Conservation (phyloP, 2,113 vertebrate species). For the Bufo bufo region DNA sequence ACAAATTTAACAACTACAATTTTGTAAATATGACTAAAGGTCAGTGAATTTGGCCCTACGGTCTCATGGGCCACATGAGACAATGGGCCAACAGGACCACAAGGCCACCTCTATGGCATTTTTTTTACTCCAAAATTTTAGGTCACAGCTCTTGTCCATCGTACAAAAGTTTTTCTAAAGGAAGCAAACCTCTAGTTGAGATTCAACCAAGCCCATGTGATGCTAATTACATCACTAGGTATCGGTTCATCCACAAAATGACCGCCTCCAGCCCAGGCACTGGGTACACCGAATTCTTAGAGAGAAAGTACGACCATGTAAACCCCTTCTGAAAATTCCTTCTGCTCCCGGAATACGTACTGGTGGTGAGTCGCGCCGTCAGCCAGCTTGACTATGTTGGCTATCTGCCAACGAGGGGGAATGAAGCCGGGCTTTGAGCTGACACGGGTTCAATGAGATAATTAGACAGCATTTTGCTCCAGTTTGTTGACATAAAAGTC, state of each 20-base stretch:
- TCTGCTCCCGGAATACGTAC: conserved; percentile 80
- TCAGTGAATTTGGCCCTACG: too few species aligned
- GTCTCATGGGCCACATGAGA: too few species aligned
- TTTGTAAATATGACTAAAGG: too few species aligned
- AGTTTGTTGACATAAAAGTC: conserved; percentile 98
- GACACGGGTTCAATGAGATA: conserved; percentile 86
- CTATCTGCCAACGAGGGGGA: conserved; percentile 79
- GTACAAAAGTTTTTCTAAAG: too few species aligned
- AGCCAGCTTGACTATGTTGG: conserved; percentile 83
- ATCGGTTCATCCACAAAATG: background rate
- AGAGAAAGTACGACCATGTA: conserved; percentile 72
- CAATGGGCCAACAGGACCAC: too few species aligned
- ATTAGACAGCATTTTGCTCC: conserved; percentile 92
- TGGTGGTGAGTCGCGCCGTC: conserved; percentile 85
- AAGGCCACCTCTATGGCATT: too few species aligned
- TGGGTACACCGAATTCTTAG: background rate
- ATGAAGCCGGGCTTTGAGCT: conserved; percentile 73
- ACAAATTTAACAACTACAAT: too few species aligned
- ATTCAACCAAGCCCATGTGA: background rate
- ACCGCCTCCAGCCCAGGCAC: background rate
- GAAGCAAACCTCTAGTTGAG: background rate
- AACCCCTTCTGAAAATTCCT: conserved; percentile 83
- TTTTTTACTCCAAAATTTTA: too few species aligned
- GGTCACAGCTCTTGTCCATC: too few species aligned
- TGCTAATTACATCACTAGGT: background rate